Conservation (phyloP, 2,113 vertebrate species). For the Arvicanthis niloticus region DNA sequence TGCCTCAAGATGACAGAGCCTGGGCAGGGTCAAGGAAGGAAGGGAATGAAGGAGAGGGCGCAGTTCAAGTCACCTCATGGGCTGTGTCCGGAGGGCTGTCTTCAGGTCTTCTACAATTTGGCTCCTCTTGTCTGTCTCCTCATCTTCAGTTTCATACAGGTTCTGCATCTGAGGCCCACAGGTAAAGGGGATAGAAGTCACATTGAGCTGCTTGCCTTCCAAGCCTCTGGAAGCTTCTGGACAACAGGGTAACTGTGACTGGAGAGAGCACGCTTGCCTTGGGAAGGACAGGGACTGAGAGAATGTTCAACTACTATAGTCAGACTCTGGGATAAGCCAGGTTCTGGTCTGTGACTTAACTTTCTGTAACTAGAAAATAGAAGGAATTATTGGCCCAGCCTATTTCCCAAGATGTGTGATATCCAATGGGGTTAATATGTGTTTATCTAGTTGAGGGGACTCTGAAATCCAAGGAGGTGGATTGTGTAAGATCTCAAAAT, state of each 20-base stretch:
- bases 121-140: slow-evolving; percentile 98
- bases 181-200: slow-evolving; percentile 34
- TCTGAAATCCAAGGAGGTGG: background rate
- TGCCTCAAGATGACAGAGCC: background rate
- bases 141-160: slow-evolving; percentile 95
- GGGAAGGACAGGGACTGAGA: background rate
- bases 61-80: slow-evolving; percentile 93
- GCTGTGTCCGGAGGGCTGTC: slow-evolving; percentile 97
- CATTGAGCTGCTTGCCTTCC: background rate
- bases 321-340: background rate
- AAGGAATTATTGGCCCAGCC: background rate
- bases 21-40: background rate
- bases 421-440: background rate
- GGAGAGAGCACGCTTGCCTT: background rate
- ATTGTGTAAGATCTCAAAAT: background rate
- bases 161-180: slow-evolving; percentile 94
- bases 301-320: background rate
- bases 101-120: slow-evolving; percentile 98
- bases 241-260: background rate
- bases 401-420: background rate
- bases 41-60: background rate
- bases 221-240: background rate
- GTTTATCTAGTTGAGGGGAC: background rate
- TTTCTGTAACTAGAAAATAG: slow-evolving; percentile 10
- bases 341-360: background rate